Conservation (phyloP, 2,113 vertebrate genomes). For the Calidris pugnax region DNA sequence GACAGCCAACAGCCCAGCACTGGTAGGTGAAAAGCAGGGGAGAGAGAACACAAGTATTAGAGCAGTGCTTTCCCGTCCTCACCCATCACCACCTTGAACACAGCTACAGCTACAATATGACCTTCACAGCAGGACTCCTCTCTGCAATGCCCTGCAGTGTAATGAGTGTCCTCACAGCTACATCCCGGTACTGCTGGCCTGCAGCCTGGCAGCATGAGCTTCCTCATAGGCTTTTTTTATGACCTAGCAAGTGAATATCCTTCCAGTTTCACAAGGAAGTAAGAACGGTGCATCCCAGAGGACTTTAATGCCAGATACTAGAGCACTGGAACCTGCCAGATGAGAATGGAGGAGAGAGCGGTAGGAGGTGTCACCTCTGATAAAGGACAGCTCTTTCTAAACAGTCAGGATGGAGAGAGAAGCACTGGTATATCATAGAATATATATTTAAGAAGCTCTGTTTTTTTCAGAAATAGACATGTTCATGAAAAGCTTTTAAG, state of each 20-base stretch:
- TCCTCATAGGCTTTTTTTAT: neutral
- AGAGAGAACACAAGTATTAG: neutral
- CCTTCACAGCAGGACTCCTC: neutral
- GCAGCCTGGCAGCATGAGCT: neutral
- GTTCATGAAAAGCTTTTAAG: neutral
- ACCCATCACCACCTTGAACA: neutral
- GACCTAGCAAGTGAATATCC: neutral
- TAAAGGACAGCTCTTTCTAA: neutral
- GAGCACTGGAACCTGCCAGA: neutral
- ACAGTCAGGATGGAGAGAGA: neutral
- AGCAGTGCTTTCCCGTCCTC: neutral
- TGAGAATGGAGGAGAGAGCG: neutral
- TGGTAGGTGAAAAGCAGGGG: constrained; percentile 38
- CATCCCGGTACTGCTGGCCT: neutral
- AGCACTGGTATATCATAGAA: too few species aligned
- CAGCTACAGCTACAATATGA: neutral
- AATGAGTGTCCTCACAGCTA: neutral
- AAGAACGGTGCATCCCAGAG: neutral
- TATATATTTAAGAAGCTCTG: neutral
- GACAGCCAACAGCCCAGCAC: constrained; percentile 86
- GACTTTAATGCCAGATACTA: neutral
- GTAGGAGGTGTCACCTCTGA: neutral
- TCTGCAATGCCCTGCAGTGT: neutral
- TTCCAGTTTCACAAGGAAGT: neutral
- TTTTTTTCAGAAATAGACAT: neutral